Percentiles rank a stretch among this genome's conserved stretches.
Conservation (phyloP, 2,888 invertebrate genomes). For the Arrhopalites spinosus region DNA sequence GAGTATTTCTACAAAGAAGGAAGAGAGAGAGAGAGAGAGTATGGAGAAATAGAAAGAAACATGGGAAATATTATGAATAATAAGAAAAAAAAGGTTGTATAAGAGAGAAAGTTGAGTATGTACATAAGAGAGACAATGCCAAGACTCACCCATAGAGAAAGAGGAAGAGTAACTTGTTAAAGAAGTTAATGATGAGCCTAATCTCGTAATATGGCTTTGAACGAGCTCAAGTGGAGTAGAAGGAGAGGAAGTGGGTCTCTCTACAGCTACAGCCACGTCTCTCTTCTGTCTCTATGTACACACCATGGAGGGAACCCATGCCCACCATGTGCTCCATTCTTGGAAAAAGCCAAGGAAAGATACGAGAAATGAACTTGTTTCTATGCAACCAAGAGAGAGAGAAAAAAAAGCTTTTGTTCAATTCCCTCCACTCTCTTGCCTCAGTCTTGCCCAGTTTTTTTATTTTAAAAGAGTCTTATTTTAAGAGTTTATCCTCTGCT, state of each 20-base stretch:
- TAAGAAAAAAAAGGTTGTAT: neutral
- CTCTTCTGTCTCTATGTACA: too few species aligned
- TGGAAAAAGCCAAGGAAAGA: too few species aligned
- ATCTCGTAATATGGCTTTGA: neutral
- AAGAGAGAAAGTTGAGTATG: neutral
- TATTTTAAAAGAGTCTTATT: too few species aligned
- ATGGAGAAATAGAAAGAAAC: neutral
- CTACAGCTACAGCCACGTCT: too few species aligned
- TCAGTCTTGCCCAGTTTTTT: too few species aligned
- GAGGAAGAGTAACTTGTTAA: constrained; percentile 1
- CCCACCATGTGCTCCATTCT: too few species aligned
- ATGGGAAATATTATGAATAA: neutral
- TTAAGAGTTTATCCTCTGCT: too few species aligned
- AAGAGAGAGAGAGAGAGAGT: neutral
- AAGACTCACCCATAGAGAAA: neutral
- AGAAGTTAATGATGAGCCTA: constrained; percentile 1
- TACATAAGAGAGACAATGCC: neutral
- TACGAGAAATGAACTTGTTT: neutral
- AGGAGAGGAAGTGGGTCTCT: neutral
- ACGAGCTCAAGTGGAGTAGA: neutral
- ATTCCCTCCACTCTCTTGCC: too few species aligned
- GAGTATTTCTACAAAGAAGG: too few species aligned
- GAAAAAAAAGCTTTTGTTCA: too few species aligned
- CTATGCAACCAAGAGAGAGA: neutral
- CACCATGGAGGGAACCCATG: too few species aligned